phyloP scores from a whole-genome alignment of 2,888 invertebrate genomes.

The Drosophila suboccidentalis region DNA sequence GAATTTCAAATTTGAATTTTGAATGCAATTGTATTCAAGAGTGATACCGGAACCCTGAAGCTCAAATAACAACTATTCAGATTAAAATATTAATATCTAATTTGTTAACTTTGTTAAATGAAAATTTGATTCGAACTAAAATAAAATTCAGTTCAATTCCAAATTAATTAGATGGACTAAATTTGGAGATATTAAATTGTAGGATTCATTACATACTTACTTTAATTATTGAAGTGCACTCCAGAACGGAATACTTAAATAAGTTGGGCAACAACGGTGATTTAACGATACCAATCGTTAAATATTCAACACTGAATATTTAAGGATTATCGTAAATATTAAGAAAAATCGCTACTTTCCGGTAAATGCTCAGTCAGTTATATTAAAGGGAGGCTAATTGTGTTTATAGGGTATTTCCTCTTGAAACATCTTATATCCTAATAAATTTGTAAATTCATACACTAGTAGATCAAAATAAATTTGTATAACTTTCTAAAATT shows the following conservation, averaged over 20 bases:
- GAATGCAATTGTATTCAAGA: background rate
- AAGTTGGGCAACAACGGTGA: constrained; percentile 47
- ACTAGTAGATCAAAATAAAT: constrained; percentile 19
- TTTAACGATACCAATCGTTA: constrained; percentile 65
- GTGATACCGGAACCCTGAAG: background rate
- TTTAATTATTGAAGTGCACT: constrained; percentile 24
- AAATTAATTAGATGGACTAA: constrained; percentile 11
- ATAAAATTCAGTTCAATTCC: constrained; percentile 2
- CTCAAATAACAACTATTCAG: background rate
- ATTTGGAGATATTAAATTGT: constrained; percentile 16
- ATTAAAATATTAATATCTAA: background rate
- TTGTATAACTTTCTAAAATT: constrained; percentile 6
- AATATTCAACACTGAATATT: constrained; percentile 71
- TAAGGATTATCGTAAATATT: constrained; percentile 65
- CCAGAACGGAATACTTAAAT: constrained; percentile 33
- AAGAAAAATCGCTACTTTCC: constrained; percentile 73
- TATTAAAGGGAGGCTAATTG: constrained; percentile 54
- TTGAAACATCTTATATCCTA: constrained; percentile 12
- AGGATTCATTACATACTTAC: constrained; percentile 45
- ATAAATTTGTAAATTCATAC: constrained; percentile 23
- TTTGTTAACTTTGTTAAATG: background rate
- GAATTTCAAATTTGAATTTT: too few relatives aligned
- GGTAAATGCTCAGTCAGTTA: constrained; percentile 84
- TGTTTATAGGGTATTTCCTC: constrained; percentile 10
- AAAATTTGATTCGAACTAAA: background rate